Evolutionary conservation across 1,140 invertebrate species (phyloP).

Genomic region (Calycopis cecrops): DNA sequence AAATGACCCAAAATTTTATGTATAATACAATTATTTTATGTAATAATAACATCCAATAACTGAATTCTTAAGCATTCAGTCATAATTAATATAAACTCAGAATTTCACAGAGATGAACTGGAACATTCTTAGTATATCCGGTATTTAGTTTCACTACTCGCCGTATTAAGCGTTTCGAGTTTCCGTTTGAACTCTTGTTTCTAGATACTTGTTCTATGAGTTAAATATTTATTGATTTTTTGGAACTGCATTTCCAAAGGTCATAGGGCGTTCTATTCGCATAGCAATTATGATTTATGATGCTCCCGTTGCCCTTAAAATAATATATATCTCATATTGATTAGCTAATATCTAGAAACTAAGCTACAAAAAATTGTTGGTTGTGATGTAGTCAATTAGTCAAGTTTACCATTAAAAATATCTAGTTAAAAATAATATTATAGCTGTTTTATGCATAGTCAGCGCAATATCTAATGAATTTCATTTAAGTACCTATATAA

Average conservation of each 20-base stretch:
- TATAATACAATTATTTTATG: neutral
- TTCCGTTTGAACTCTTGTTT: slow-evolving; percentile 38
- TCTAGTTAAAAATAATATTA: no score
- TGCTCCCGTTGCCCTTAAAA: no score
- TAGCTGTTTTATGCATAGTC: no score
- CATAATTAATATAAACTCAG: slow-evolving; percentile 20
- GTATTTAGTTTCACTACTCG: slow-evolving; percentile 32
- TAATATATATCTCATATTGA: no score
- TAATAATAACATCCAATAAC: neutral
- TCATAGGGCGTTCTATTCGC: no score
- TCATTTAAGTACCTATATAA: no score
- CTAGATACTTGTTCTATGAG: slow-evolving; percentile 34
- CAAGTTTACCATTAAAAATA: no score
- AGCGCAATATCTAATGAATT: no score
- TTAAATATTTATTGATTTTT: slow-evolving; percentile 28
- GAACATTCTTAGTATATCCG: slow-evolving; percentile 52
- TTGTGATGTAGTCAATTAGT: no score
- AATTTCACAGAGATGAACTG: slow-evolving; percentile 27
- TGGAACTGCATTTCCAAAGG: slow-evolving; percentile 5
- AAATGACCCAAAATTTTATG: neutral
- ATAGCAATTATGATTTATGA: no score
- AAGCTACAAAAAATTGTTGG: no score
- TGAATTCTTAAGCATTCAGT: slow-evolving; percentile 17
- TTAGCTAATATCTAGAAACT: no score
- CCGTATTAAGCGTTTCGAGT: slow-evolving; percentile 37